Evolutionary conservation across 2,888 invertebrate species (phyloP).

Genomic region (Dorcus parallelipipedus): DNA sequence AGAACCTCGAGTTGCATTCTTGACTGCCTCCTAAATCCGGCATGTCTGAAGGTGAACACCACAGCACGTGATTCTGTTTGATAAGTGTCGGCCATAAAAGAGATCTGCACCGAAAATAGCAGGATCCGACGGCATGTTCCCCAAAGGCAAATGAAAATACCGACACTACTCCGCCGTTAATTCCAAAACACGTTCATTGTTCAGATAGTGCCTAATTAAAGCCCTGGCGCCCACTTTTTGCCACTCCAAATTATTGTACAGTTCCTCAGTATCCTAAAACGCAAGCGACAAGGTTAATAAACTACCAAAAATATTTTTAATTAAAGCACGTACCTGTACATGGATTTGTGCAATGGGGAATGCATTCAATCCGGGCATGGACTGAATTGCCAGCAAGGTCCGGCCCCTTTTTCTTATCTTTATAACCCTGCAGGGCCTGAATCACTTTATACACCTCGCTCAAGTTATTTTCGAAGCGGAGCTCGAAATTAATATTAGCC

Average conservation of each 20-base stretch:
- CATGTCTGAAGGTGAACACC: constrained; percentile 90
- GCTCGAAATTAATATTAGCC: constrained; percentile 72
- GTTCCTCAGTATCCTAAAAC: constrained; percentile 68
- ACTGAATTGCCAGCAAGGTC: constrained; percentile 80
- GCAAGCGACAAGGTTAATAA: too few relatives aligned
- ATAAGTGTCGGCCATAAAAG: constrained; percentile 89
- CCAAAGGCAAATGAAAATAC: constrained; percentile 89
- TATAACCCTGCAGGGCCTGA: constrained; percentile 75
- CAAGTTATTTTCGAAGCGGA: constrained; percentile 75
- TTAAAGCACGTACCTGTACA: constrained; percentile 43
- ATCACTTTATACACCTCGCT: constrained; percentile 68
- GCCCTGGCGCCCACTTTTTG: constrained; percentile 81
- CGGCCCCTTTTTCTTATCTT: constrained; percentile 85
- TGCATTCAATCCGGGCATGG: constrained; percentile 70
- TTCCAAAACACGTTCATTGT: constrained; percentile 65
- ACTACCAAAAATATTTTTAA: not conserved
- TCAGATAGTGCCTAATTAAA: constrained; percentile 85
- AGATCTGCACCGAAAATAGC: constrained; percentile 90
- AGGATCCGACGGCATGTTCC: constrained; percentile 86
- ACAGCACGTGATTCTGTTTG: constrained; percentile 89
- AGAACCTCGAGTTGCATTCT: constrained; percentile 84
- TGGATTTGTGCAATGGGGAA: constrained; percentile 65
- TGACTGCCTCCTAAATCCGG: constrained; percentile 97
- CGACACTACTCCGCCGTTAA: constrained; percentile 74
- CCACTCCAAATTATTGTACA: constrained; percentile 88